These are phyloP conservation scores for Madoqua kirkii DNA, from an alignment of 2,113 vertebrate species.

Conservation along the genomic window DNA sequence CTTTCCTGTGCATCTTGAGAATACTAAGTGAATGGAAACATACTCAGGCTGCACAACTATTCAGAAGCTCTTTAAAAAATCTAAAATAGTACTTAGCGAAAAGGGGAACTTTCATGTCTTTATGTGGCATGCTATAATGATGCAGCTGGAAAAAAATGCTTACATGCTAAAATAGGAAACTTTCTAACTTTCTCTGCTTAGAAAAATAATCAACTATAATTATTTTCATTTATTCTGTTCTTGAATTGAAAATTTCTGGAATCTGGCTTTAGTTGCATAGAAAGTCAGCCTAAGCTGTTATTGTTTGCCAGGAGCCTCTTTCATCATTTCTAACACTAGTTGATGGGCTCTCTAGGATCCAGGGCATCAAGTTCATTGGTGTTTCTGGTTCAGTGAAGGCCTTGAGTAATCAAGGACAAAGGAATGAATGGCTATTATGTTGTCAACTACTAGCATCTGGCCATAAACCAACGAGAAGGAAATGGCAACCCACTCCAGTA, in stretches of 20 bases:
- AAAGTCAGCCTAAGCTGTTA: neutral
- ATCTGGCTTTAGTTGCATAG: neutral
- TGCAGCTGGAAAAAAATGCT: neutral
- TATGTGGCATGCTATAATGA: neutral
- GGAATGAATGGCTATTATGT: neutral
- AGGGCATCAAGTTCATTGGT: neutral
- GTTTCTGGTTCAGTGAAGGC: conserved; percentile 32
- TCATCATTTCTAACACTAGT: neutral
- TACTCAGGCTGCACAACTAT: neutral
- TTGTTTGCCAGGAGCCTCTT: neutral
- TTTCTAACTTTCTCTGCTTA: neutral
- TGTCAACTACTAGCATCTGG: neutral
- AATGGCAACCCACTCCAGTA: too few relatives aligned
- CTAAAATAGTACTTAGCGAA: neutral
- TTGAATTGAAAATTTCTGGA: conserved; percentile 13
- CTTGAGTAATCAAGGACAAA: neutral
- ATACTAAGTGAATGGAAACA: neutral
- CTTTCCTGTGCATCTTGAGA: neutral
- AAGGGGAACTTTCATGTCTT: neutral
- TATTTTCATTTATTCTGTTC: conserved; percentile 10
- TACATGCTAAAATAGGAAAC: neutral
- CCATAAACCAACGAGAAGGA: neutral
- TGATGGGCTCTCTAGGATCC: neutral
- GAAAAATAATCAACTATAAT: conserved; percentile 8
- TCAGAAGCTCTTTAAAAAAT: neutral